Percentiles rank a stretch among this genome's conserved stretches.
phyloP scores from a whole-genome alignment of 2,888 invertebrate genomes.

The Gastrophysa polygoni region DNA sequence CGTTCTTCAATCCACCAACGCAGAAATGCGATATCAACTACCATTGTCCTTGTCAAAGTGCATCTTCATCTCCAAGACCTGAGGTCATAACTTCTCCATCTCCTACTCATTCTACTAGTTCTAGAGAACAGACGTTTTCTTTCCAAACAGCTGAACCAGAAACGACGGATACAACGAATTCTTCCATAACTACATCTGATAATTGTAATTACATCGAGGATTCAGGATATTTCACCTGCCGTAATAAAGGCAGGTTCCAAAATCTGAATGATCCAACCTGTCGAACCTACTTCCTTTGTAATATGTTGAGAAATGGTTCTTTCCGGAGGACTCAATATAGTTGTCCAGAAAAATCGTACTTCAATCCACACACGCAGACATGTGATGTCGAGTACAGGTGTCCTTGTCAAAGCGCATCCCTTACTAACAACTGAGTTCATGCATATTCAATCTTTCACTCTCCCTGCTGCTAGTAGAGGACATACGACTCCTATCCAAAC shows the following conservation, averaged over 20 bases:
- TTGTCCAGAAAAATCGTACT: slow-evolving; percentile 43
- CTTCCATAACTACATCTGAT: not conserved
- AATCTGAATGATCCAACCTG: slow-evolving; percentile 53
- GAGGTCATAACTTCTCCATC: not conserved
- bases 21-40: slow-evolving; percentile 56
- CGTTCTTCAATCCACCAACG: slow-evolving; percentile 55
- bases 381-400: slow-evolving; percentile 24
- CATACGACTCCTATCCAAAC: no score
- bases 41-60: slow-evolving; percentile 46
- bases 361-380: slow-evolving; percentile 50
- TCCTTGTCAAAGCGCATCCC: no score
- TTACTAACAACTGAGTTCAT: no score
- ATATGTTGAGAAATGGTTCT: slow-evolving; percentile 37
- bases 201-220: not conserved
- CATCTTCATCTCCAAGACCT: not conserved
- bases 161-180: not conserved
- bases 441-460: no score
- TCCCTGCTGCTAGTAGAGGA: no score
- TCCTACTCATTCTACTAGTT: not conserved
- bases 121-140: not conserved
- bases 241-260: slow-evolving; percentile 57
- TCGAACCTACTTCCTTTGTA: slow-evolving; percentile 42
- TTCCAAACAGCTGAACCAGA: not conserved
- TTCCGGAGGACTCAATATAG: slow-evolving; percentile 46
- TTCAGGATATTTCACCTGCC: slow-evolving; percentile 33